These are phyloP conservation scores for Solenopsis invicta DNA, from an alignment of 1,140 invertebrate genomes.

Conservation along the genomic window DNA sequence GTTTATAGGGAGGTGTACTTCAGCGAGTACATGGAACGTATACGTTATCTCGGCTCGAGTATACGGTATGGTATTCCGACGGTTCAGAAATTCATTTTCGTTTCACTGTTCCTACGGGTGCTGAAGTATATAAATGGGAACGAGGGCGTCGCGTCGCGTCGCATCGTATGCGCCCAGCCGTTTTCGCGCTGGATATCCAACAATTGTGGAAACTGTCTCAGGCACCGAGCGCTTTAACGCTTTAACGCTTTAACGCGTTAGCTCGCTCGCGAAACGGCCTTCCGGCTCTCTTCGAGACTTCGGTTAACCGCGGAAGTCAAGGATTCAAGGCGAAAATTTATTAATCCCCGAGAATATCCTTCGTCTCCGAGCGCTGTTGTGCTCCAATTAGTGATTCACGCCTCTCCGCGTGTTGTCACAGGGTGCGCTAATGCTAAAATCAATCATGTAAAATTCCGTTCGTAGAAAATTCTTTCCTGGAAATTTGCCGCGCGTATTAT, in stretches of 20 bases:
- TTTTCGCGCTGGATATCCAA: neutral
- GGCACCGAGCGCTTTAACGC: conserved; percentile 20
- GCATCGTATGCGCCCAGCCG: neutral
- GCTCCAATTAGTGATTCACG: conserved; percentile 18
- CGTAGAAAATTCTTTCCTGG: neutral
- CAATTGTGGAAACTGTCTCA: conserved; percentile 60
- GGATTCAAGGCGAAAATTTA: conserved; percentile 33
- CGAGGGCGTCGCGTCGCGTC: neutral
- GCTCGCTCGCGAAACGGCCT: conserved; percentile 22
- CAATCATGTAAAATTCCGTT: neutral
- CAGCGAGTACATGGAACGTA: neutral
- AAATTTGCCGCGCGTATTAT: neutral
- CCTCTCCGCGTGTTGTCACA: neutral
- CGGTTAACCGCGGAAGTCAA: conserved; percentile 27
- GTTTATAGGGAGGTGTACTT: neutral
- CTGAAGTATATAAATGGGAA: conserved; percentile 53
- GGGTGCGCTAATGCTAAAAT: neutral
- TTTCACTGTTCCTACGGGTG: neutral
- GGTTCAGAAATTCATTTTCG: conserved; percentile 48
- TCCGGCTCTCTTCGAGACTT: neutral
- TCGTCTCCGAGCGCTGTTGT: neutral
- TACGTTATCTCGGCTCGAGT: conserved; percentile 6
- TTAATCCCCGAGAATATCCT: conserved; percentile 31
- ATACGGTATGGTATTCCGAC: neutral
- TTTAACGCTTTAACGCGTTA: conserved; percentile 31